phyloP scores from a whole-genome alignment of 2,113 vertebrate species.

The Salvelinus namaycush region DNA sequence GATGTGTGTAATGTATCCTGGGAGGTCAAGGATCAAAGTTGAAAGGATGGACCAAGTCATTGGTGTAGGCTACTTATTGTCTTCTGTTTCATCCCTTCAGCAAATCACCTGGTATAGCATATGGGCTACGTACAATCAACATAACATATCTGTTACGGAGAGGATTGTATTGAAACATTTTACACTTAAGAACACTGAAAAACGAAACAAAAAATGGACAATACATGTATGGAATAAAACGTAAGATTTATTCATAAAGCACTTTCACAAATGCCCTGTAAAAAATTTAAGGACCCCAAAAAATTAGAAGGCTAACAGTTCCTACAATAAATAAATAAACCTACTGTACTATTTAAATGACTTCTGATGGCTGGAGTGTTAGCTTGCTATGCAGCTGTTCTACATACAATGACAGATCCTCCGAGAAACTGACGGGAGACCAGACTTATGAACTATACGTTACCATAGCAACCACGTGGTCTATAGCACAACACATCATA shows the following conservation, averaged over 20 bases:
- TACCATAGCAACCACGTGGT: not conserved
- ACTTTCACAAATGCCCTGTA: slow-evolving; percentile 62
- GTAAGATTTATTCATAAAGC: slow-evolving; percentile 64
- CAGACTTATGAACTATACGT: not conserved
- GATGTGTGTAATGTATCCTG: not conserved
- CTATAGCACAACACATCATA: not conserved
- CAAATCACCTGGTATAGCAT: not conserved
- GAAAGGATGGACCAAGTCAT: not conserved
- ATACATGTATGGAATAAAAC: slow-evolving; percentile 46
- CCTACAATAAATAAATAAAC: slow-evolving; percentile 73
- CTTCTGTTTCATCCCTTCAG: not conserved
- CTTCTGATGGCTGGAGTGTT: slow-evolving; percentile 28
- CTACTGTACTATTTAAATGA: slow-evolving; percentile 50
- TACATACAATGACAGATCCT: not conserved
- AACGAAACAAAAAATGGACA: slow-evolving; percentile 14
- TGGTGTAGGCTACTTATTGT: too few species aligned
- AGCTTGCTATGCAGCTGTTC: not conserved
- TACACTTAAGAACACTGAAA: not conserved
- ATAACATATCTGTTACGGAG: not conserved
- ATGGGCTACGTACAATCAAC: not conserved
- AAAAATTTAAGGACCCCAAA: slow-evolving; percentile 34
- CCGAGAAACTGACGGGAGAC: not conserved
- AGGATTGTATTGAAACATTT: not conserved
- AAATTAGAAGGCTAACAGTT: slow-evolving; percentile 49
- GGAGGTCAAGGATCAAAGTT: not conserved